These are phyloP conservation scores for Copsychus sechellarum DNA, from an alignment of 2,113 vertebrate species.

Conservation along the genomic window DNA sequence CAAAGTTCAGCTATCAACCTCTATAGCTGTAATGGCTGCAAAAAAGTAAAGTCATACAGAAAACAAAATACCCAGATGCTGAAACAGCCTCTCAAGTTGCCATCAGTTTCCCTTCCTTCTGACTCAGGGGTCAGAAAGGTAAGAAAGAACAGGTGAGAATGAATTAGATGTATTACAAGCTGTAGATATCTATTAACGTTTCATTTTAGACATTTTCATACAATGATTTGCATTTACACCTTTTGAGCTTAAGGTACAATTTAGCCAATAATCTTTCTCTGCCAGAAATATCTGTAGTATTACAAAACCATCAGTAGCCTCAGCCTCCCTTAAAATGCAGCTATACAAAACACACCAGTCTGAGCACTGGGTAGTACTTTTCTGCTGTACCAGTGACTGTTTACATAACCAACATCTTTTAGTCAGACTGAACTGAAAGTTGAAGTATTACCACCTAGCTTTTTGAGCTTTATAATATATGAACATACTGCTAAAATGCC, in stretches of 20 bases:
- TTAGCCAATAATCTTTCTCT: neutral
- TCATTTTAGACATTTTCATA: neutral
- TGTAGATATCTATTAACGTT: neutral
- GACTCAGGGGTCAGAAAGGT: conserved; percentile 44
- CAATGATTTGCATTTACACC: neutral
- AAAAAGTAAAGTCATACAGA: conserved; percentile 9
- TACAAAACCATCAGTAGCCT: neutral
- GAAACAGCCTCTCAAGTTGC: neutral
- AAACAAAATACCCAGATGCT: conserved; percentile 28
- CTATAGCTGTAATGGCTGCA: neutral
- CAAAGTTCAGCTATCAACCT: neutral
- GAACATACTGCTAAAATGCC: neutral
- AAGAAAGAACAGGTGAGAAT: conserved; percentile 55
- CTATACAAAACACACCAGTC: neutral
- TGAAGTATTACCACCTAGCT: neutral
- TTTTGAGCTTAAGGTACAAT: neutral
- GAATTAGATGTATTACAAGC: neutral
- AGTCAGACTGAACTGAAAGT: neutral
- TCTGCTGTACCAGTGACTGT: neutral
- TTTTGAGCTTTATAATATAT: neutral
- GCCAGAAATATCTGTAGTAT: neutral
- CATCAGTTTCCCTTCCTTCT: conserved; percentile 28
- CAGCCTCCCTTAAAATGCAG: neutral
- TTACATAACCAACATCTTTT: neutral
- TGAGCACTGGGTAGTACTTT: neutral